Evolutionary conservation across 1,140 invertebrate species (phyloP).

Genomic region (Nasonia longicornis): DNA sequence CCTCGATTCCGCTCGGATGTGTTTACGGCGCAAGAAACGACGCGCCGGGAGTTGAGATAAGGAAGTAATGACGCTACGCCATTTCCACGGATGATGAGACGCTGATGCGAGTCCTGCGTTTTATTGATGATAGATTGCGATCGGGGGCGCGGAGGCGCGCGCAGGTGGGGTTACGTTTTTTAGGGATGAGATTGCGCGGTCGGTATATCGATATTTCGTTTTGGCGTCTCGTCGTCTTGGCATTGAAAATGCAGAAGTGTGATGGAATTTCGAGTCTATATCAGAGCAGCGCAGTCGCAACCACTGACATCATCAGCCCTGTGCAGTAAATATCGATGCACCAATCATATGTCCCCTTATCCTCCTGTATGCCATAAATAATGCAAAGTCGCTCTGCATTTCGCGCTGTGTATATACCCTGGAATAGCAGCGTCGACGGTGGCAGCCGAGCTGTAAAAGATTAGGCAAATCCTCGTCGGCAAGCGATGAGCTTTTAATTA

Average conservation of each 20-base stretch:
- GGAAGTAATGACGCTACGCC: neutral
- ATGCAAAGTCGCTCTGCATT: conserved; percentile 20
- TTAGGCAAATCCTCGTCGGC: conserved; percentile 30
- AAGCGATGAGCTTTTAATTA: conserved; percentile 24
- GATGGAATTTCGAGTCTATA: no score
- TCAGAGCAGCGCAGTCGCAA: no score
- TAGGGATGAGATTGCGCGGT: neutral
- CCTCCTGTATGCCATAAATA: conserved; percentile 14
- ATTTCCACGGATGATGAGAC: neutral
- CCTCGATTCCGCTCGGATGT: neutral
- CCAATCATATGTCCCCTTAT: neutral
- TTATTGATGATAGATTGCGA: neutral
- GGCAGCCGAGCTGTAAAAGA: conserved; percentile 9
- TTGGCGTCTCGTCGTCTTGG: no score
- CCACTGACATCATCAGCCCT: neutral
- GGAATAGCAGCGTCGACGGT: neutral
- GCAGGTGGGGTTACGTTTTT: neutral
- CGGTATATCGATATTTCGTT: no score
- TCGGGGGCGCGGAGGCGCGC: neutral
- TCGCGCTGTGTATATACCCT: no score
- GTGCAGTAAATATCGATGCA: conserved; percentile 1
- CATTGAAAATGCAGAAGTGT: no score
- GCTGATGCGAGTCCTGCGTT: neutral
- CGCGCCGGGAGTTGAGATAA: neutral
- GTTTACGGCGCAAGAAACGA: neutral